Percentiles rank a stretch among this genome's conserved stretches.
These are phyloP conservation scores for Drosophila baimaii DNA, from an alignment of 1,140 invertebrate species.

Conservation along the genomic window DNA sequence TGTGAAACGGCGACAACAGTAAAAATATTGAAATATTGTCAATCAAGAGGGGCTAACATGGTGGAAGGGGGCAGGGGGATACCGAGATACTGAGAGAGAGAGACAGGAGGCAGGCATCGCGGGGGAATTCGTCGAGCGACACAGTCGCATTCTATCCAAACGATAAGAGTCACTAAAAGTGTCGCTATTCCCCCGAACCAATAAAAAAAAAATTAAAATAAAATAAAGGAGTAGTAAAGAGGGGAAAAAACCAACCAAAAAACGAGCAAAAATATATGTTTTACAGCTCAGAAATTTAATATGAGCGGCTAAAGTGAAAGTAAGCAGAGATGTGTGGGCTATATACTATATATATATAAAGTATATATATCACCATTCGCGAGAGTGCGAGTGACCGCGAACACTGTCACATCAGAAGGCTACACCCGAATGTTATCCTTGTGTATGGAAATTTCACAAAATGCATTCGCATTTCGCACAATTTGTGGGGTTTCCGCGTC, in stretches of 20 bases:
- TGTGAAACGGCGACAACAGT: constrained; percentile 62
- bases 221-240: constrained; percentile 64
- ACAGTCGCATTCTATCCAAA: constrained; percentile 56
- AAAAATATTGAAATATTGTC: constrained; percentile 73
- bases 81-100: constrained; percentile 5
- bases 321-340: constrained; percentile 57
- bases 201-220: constrained; percentile 71
- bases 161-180: constrained; percentile 54
- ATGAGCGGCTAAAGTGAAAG: constrained; percentile 79
- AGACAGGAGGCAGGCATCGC: constrained; percentile 7
- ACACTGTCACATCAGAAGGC: constrained; percentile 72
- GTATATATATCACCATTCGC: constrained; percentile 7
- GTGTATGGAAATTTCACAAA: constrained; percentile 78
- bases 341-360: not conserved
- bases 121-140: constrained; percentile 30
- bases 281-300: constrained; percentile 81
- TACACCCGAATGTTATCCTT: constrained; percentile 78
- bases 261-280: constrained; percentile 71
- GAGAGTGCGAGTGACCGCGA: constrained; percentile 63
- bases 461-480: constrained; percentile 71
- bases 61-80: constrained; percentile 2
- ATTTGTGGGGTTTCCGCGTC: constrained; percentile 75
- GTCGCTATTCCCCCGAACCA: constrained; percentile 46
- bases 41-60: constrained; percentile 52
- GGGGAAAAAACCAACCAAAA: constrained; percentile 43